Conservation (phyloP, 2,113 vertebrate genomes). For the Empidonax alnorum region DNA sequence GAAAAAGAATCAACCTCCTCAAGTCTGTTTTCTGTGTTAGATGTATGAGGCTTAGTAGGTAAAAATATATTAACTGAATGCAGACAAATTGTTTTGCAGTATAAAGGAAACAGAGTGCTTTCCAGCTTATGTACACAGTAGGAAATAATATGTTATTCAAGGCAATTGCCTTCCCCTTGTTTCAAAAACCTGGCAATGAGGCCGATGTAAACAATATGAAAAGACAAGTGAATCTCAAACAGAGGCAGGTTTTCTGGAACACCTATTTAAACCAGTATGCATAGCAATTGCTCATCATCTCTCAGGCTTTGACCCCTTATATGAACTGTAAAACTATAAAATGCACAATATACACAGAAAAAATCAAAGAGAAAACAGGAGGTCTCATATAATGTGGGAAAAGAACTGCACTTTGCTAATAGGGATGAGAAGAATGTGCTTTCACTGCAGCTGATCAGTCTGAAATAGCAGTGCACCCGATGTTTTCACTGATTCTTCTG, state of each 20-base stretch:
- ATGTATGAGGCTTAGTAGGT: background rate
- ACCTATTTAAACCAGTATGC: background rate
- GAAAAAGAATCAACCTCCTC: background rate
- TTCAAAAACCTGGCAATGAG: background rate
- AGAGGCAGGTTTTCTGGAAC: background rate
- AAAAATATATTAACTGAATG: background rate
- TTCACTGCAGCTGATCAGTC: constrained; percentile 39
- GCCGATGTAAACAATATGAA: constrained; percentile 14
- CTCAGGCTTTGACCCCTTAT: background rate
- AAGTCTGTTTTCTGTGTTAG: constrained; percentile 15
- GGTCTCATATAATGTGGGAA: background rate
- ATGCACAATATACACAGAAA: background rate
- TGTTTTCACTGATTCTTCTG: constrained; percentile 65
- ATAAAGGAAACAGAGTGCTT: constrained; percentile 6
- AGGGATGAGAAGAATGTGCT: constrained; percentile 22
- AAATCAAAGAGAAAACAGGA: constrained; percentile 5
- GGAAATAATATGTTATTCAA: constrained; percentile 28
- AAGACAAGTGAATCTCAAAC: background rate
- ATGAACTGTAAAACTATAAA: background rate
- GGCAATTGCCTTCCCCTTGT: background rate
- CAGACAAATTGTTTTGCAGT: constrained; percentile 5
- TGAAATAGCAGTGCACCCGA: constrained; percentile 46
- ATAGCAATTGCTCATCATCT: background rate
- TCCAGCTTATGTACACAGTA: background rate
- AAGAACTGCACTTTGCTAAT: constrained; percentile 26